Percentiles rank a stretch among this genome's conserved stretches.
phyloP scores from a whole-genome alignment of 2,888 invertebrate genomes.

The Meiosimyza platycephala region DNA sequence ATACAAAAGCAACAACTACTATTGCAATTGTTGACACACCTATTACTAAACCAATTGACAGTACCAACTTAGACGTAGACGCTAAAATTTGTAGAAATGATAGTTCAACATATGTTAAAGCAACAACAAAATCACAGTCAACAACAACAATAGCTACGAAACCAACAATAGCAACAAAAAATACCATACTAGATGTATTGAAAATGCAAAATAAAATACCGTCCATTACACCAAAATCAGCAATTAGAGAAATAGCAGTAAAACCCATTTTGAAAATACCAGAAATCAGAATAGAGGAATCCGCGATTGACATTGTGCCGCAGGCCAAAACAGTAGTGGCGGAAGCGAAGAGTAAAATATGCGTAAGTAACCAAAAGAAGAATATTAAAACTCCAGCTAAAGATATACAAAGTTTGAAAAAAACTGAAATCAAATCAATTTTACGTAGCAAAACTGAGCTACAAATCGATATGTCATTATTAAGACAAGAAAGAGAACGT shows the following conservation, averaged over 20 bases:
- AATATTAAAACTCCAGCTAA: too few species aligned
- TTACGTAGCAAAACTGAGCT: slow-evolving; percentile 19
- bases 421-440: slow-evolving; percentile 7
- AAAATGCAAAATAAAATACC: slow-evolving; percentile 30
- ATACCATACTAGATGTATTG: slow-evolving; percentile 5
- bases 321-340: neutral
- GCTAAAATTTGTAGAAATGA: too few species aligned
- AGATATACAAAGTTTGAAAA: neutral
- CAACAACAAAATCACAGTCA: slow-evolving; percentile 28
- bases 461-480: slow-evolving; percentile 28
- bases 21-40: slow-evolving; percentile 31
- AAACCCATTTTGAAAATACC: slow-evolving; percentile 60
- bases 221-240: slow-evolving; percentile 40
- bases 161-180: slow-evolving; percentile 24
- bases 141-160: slow-evolving; percentile 19
- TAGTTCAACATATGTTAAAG: slow-evolving; percentile 7
- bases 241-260: slow-evolving; percentile 46
- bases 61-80: neutral
- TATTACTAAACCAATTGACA: slow-evolving; percentile 22
- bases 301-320: neutral
- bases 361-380: too few species aligned
- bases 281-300: slow-evolving; percentile 36
- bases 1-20: slow-evolving; percentile 41
- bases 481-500: slow-evolving; percentile 10
- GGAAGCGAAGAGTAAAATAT: too few species aligned